Evolutionary conservation across 1,140 invertebrate genomes (phyloP).

Genomic region (Carcinoscorpius rotundicauda): DNA sequence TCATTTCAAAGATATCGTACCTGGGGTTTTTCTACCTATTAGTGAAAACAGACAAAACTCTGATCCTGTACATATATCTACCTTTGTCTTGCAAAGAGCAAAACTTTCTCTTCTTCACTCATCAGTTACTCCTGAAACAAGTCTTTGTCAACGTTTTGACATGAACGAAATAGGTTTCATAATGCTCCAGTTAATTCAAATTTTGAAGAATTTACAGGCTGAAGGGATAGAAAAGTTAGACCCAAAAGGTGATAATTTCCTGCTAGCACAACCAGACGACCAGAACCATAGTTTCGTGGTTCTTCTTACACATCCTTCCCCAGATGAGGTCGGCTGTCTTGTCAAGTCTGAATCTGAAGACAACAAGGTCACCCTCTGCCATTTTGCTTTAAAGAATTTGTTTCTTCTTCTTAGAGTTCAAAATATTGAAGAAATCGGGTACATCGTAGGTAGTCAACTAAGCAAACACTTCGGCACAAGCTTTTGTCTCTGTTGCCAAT

Average conservation of each 20-base stretch:
- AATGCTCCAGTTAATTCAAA: slow-evolving; percentile 52
- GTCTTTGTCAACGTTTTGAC: too few relatives aligned
- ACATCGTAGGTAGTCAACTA: slow-evolving; percentile 20
- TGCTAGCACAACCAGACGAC: slow-evolving; percentile 46
- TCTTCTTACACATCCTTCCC: slow-evolving; percentile 35
- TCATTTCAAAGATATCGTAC: too few relatives aligned
- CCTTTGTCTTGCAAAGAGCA: too few relatives aligned
- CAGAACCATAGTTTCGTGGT: slow-evolving; percentile 52
- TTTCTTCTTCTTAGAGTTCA: slow-evolving; percentile 46
- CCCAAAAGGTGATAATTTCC: slow-evolving; percentile 48
- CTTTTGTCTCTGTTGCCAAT: slow-evolving; percentile 23
- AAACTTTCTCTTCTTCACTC: too few relatives aligned
- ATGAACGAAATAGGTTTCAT: too few relatives aligned
- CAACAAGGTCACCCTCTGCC: slow-evolving; percentile 48
- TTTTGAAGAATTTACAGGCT: slow-evolving; percentile 66
- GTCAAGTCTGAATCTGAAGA: background rate
- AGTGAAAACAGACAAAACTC: too few relatives aligned
- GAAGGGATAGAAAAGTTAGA: slow-evolving; percentile 64
- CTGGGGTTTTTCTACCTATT: too few relatives aligned
- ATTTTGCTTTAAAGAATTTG: slow-evolving; percentile 56
- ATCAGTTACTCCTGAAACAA: too few relatives aligned
- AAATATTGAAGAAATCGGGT: slow-evolving; percentile 7
- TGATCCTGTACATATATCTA: too few relatives aligned
- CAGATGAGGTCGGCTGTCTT: slow-evolving; percentile 25
- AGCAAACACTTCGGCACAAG: slow-evolving; percentile 16